Evolutionary conservation across 2,113 vertebrate species (phyloP), one percentile per base, ranked within the genome.

Genomic region (Entomyzon cyanotis): DNA sequence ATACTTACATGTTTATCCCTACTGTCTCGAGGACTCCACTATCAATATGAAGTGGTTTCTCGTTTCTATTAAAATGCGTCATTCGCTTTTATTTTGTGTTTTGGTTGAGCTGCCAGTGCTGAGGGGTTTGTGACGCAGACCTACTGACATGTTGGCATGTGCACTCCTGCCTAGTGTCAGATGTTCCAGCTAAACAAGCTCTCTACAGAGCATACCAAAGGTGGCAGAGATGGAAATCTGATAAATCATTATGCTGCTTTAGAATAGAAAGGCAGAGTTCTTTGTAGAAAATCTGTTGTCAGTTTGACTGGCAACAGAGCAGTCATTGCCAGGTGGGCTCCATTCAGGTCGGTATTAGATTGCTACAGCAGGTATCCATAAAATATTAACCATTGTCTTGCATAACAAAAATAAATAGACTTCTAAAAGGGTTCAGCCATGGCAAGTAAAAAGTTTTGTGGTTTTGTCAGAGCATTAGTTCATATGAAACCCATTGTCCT

Each of bases 41-140:
- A 15, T 78, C 70, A 76, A 4, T 78, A 37, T 68, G 49, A 52
- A 83, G 33, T 58, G 16, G 11, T 50, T 80, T 90, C 55, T 88
- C 12, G 11, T 31, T 58, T 85, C 53, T 90, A 25, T 65, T 86
- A 63, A 76, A 82, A 55, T 47, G 6, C 0, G 0, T 28, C 42
- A 55, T 7, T 31, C 0, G 0, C 19, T 92, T 78, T 63, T 46
- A 35, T 17, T 65, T 92, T 52, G 39, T 8, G 1, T 62, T 82
- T 87, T 0, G 0, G 6, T 55, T 49, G 60, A 62, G 74, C 68
- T 0, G 0, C 50, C 12, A 19, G 5, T 12, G 30, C 42, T 15
- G 16, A 35, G 22, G 46, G 5, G 2, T 25, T 91, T 94, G 82
- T 81, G 33, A 37, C 55, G 0, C 1, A 89, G 19, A 70, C 71